These are phyloP conservation scores for Turritopsis rubra DNA, from an alignment of 30 jellyfish, hydroid and myxozoan species.

Conservation along the genomic window DNA sequence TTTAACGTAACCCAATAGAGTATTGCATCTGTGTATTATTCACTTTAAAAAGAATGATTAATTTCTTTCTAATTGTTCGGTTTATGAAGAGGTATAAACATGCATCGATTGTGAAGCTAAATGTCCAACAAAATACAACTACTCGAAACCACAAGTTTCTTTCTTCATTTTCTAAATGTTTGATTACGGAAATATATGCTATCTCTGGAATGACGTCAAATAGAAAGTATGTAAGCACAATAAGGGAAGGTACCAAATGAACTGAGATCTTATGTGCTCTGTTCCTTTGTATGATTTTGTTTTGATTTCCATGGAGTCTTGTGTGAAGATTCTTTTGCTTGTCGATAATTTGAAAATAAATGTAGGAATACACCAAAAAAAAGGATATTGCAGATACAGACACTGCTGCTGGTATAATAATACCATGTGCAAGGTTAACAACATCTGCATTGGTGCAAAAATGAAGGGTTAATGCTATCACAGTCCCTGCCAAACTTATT, in stretches of 20 bases:
- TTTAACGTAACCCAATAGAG: neutral
- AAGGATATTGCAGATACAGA: neutral
- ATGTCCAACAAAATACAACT: neutral
- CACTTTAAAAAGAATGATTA: neutral
- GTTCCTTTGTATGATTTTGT: neutral
- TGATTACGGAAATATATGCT: neutral
- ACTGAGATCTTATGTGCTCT: neutral
- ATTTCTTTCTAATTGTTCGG: neutral
- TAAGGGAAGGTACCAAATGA: neutral
- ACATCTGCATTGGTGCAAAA: neutral
- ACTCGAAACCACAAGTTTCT: neutral
- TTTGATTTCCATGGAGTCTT: neutral
- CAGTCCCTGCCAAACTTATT: neutral
- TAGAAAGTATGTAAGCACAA: neutral
- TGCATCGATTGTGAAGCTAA: neutral
- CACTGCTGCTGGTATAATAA: neutral
- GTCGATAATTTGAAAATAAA: neutral
- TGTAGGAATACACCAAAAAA: neutral
- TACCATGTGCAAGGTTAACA: neutral
- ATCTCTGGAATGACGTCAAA: neutral
- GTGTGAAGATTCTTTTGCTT: neutral
- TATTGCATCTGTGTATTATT: neutral
- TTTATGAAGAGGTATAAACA: neutral
- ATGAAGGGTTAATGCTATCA: neutral
- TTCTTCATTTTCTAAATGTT: neutral